Evolutionary conservation across 2,113 vertebrate species (phyloP), one percentile per base, ranked within the genome.

Genomic region (Rhadina sibilatrix): DNA sequence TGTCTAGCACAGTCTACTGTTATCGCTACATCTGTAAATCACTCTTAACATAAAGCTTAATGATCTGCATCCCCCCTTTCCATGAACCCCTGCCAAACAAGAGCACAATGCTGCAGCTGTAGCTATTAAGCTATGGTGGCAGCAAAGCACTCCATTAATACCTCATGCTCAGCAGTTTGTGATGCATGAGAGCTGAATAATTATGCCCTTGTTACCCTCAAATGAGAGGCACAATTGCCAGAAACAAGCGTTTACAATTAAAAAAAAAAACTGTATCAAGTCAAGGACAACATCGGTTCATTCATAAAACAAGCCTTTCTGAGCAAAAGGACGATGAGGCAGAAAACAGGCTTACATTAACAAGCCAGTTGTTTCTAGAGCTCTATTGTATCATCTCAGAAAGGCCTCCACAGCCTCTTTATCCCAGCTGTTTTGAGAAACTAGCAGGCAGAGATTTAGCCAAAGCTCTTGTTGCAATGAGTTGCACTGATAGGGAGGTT

Each of bases 121-220:
- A 80, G 88, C 90, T 88, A 87, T 88, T 92, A 95, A 96, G 66
- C 91, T 47, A 65, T 28, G 78, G 93, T 82, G 74, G 93, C 79
- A 85, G 85, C 79, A 90, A 74, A 96, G 84, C 63, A 88, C 91
- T 93, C 66, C 93, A 88, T 90, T 96, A 86, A 92, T 94, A 88
- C 93, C 87, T 94, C 92, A 74, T 83, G 93, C 71, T 94, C 93
- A 93, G 93, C 87, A 93, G 87, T 94, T 96, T 88, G 92, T 77
- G 79, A 77, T 90, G 92, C 82, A 53, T 66, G 64, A 95, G 63
- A 66, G 85, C 53, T 77, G 91, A 93, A 93, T 95, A 94, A 94
- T 96, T 94, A 91, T 38, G 90, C 35, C 72, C 87, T 93, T 94
- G 87, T 96, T 94, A 91, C 59, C 59, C 91, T 83, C 66, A 78